phyloP scores from a whole-genome alignment of 2,888 invertebrate species.

The Dysmachus trigonus region DNA sequence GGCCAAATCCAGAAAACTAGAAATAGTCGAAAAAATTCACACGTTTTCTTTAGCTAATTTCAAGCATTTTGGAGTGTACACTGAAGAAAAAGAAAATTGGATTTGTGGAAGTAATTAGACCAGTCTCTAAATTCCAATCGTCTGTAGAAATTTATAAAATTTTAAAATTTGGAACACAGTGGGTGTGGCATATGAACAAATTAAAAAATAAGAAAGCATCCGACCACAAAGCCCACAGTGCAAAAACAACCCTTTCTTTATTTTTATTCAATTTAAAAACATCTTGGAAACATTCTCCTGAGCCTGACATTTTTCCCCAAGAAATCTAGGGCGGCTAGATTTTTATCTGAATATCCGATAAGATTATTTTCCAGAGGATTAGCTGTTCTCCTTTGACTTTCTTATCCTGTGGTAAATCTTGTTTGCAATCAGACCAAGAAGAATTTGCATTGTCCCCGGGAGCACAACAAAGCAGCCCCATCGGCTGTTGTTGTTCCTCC shows the following conservation, averaged over 20 bases:
- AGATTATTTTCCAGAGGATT: neutral
- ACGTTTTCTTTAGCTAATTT: too few species aligned
- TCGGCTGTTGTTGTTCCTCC: neutral
- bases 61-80: too few species aligned
- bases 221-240: neutral
- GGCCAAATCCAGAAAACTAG: too few species aligned
- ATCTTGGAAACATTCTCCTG: neutral
- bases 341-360: neutral
- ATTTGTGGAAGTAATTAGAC: too few species aligned
- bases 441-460: neutral
- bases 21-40: too few species aligned
- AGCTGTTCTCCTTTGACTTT: neutral
- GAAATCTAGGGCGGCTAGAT: neutral
- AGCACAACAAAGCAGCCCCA: neutral
- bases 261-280: neutral
- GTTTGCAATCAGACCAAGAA: neutral
- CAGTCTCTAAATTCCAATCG: too few species aligned
- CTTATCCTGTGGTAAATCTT: slow-evolving; percentile 1
- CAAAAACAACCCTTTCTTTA: neutral
- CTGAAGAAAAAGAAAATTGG: too few species aligned
- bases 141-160: neutral
- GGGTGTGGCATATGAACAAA: neutral
- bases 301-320: neutral
- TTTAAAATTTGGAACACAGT: neutral
- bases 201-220: neutral